phyloP scores from a whole-genome alignment of 2,113 vertebrate genomes.

The Manacus vitellinus region DNA sequence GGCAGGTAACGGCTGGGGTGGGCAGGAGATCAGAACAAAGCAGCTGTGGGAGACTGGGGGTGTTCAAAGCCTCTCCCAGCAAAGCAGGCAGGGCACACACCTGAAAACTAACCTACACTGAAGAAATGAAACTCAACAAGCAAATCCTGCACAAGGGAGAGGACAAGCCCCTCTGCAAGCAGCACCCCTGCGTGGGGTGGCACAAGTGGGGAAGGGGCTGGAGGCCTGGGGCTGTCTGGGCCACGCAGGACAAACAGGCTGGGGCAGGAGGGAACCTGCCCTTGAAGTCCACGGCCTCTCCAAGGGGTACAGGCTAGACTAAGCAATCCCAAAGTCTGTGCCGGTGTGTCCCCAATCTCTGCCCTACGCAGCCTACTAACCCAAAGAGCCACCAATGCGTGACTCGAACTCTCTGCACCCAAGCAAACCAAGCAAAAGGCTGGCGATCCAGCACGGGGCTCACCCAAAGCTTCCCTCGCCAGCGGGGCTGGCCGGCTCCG shows the following conservation, averaged over 20 bases:
- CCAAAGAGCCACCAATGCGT: neutral
- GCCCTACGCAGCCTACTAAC: conserved; percentile 8
- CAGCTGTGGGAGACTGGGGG: neutral
- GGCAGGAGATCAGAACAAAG: neutral
- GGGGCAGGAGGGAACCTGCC: neutral
- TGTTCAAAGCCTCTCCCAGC: neutral
- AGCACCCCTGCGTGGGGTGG: neutral
- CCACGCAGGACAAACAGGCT: neutral
- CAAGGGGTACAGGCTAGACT: neutral
- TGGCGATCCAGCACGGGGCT: neutral
- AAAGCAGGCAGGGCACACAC: neutral
- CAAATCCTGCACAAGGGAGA: neutral
- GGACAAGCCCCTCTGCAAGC: neutral
- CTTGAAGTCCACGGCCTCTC: neutral
- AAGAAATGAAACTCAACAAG: neutral
- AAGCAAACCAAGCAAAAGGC: conserved; percentile 54
- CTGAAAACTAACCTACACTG: neutral
- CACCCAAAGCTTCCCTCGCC: conserved; percentile 23
- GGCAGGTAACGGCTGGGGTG: neutral
- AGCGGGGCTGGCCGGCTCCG: neutral
- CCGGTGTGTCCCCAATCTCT: neutral
- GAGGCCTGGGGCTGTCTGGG: neutral
- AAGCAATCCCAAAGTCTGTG: neutral
- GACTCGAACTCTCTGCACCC: conserved; percentile 43
- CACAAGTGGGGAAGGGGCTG: neutral